These are phyloP conservation scores for Empis stercorea DNA, from an alignment of 2,888 invertebrate genomes.

Conservation along the genomic window DNA sequence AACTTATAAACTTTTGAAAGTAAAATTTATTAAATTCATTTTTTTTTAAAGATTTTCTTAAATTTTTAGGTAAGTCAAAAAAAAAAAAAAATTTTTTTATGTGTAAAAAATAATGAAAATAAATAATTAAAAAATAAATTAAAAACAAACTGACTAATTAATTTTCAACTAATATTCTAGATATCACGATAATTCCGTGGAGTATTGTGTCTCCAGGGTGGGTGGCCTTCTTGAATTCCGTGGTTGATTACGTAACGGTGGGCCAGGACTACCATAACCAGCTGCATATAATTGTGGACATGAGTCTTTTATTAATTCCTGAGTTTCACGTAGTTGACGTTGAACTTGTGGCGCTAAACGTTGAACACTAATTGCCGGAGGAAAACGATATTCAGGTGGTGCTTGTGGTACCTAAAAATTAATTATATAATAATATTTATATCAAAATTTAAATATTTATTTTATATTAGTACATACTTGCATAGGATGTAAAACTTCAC, in stretches of 20 bases:
- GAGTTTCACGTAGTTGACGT: conserved; percentile 36
- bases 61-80: too few relatives aligned
- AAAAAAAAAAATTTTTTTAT: too few relatives aligned
- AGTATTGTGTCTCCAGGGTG: conserved; percentile 39
- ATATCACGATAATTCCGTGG: conserved; percentile 40
- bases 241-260: conserved; percentile 34
- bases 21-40: too few relatives aligned
- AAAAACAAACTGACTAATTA: background rate
- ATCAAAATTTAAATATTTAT: too few relatives aligned
- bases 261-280: conserved; percentile 36
- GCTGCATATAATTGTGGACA: conserved; percentile 36
- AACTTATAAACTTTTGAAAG: too few relatives aligned
- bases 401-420: conserved; percentile 20
- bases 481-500: conserved; percentile 32
- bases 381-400: conserved; percentile 35
- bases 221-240: conserved; percentile 34
- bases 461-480: conserved; percentile 22
- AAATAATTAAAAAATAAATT: background rate
- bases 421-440: background rate
- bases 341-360: conserved; percentile 37
- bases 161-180: conserved; percentile 29
- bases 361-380: conserved; percentile 37
- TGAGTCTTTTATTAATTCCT: conserved; percentile 38
- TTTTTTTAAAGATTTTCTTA: too few relatives aligned
- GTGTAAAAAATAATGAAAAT: too few relatives aligned